phyloP scores from a whole-genome alignment of 2,888 invertebrate genomes.

The Nomada fucata region DNA sequence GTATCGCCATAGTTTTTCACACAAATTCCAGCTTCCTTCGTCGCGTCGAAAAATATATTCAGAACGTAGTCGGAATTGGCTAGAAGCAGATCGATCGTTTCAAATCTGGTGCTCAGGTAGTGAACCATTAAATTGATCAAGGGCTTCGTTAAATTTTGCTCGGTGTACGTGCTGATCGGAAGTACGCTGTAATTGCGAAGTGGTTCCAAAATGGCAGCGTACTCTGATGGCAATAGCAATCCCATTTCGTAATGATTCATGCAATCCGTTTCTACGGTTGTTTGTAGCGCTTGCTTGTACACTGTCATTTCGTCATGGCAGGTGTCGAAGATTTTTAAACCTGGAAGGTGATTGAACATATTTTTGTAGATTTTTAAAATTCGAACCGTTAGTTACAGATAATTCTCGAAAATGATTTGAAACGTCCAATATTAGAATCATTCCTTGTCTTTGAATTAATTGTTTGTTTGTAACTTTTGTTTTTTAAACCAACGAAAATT shows the following conservation, averaged over 20 bases:
- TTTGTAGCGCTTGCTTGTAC: conserved; percentile 78
- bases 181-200: conserved; percentile 76
- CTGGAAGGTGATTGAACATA: conserved; percentile 59
- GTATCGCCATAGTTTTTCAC: conserved; percentile 70
- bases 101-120: conserved; percentile 76
- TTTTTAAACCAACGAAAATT: too few species aligned
- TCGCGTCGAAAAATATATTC: conserved; percentile 72
- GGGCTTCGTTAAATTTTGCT: conserved; percentile 75
- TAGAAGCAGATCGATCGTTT: conserved; percentile 75
- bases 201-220: conserved; percentile 73
- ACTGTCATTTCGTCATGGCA: conserved; percentile 79
- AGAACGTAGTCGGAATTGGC: conserved; percentile 66
- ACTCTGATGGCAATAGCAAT: conserved; percentile 75
- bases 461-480: too few species aligned
- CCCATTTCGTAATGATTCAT: conserved; percentile 78
- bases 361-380: too few species aligned
- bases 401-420: too few species aligned
- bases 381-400: too few species aligned
- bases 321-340: conserved; percentile 81
- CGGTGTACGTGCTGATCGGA: conserved; percentile 76
- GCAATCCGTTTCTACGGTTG: conserved; percentile 77
- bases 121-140: conserved; percentile 75
- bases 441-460: background rate
- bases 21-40: conserved; percentile 77
- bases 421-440: too few species aligned